Percentiles rank a stretch among this genome's conserved stretches.
phyloP scores from a whole-genome alignment of 2,113 vertebrate species.

The Cryptotis parvus region DNA sequence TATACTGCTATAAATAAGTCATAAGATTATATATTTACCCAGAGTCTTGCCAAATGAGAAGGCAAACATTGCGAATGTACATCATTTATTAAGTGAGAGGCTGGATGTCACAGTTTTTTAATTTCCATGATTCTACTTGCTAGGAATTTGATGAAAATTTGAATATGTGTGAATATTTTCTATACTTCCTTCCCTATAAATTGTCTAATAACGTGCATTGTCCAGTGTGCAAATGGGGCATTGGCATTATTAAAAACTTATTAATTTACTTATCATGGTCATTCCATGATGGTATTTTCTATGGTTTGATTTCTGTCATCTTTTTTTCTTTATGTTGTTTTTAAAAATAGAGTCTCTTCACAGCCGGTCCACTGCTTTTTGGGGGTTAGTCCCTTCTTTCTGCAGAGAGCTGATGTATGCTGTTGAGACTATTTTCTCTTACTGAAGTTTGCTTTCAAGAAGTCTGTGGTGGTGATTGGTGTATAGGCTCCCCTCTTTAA shows the following conservation, averaged over 20 bases:
- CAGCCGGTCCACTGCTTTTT: neutral
- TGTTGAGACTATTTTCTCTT: neutral
- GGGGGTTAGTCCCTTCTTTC: neutral
- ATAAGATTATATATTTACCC: neutral
- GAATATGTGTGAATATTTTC: neutral
- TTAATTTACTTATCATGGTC: neutral
- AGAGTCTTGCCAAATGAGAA: neutral
- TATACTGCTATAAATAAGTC: neutral
- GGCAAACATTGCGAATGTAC: neutral
- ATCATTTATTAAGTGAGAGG: neutral
- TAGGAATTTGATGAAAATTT: neutral
- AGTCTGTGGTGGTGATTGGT: neutral
- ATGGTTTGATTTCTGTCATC: neutral
- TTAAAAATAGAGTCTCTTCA: neutral
- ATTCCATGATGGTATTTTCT: neutral
- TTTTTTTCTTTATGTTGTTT: slow-evolving; percentile 26
- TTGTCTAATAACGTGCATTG: neutral
- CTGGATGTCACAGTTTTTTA: neutral
- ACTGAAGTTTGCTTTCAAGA: neutral
- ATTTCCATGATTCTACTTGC: neutral
- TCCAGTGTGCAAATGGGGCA: too few relatives aligned
- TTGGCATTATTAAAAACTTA: too few relatives aligned
- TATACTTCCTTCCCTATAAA: neutral
- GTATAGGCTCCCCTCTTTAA: neutral
- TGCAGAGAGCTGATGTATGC: neutral